Percentiles rank a stretch among this genome's conserved stretches.
Conservation (phyloP, 2,113 vertebrate species). For the Ammodytes marinus region DNA sequence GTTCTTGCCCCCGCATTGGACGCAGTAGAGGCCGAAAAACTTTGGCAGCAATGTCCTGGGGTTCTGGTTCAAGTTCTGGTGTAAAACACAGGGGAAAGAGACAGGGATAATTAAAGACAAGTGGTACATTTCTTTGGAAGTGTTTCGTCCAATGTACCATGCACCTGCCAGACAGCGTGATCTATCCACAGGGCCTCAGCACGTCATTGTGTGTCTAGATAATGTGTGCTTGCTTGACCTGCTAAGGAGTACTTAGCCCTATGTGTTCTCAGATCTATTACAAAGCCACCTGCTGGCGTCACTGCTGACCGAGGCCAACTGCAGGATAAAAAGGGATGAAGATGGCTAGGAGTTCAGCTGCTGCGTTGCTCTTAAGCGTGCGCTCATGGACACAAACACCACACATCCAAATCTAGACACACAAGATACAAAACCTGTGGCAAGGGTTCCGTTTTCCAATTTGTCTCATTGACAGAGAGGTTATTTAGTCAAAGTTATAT, state of each 20-base stretch:
- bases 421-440: neutral
- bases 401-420: neutral
- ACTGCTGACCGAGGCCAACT: slow-evolving; percentile 44
- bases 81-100: neutral
- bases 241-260: slow-evolving; percentile 48
- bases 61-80: slow-evolving; percentile 98
- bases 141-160: neutral
- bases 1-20: slow-evolving; percentile 98
- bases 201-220: neutral
- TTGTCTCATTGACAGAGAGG: neutral
- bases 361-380: slow-evolving; percentile 18
- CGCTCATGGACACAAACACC: slow-evolving; percentile 35
- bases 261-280: slow-evolving; percentile 22
- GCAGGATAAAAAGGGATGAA: slow-evolving; percentile 65
- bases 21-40: slow-evolving; percentile 97
- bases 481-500: no score
- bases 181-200: slow-evolving; percentile 18
- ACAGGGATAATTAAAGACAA: neutral
- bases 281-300: slow-evolving; percentile 59
- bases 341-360: slow-evolving; percentile 42
- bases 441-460: neutral
- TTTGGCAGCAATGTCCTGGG: slow-evolving; percentile 96
- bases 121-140: neutral
- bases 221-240: slow-evolving; percentile 30
- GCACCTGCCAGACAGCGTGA: slow-evolving; percentile 67